These are phyloP conservation scores for Cercopithecus mona DNA, from an alignment of 2,113 vertebrate species.

Conservation along the genomic window DNA sequence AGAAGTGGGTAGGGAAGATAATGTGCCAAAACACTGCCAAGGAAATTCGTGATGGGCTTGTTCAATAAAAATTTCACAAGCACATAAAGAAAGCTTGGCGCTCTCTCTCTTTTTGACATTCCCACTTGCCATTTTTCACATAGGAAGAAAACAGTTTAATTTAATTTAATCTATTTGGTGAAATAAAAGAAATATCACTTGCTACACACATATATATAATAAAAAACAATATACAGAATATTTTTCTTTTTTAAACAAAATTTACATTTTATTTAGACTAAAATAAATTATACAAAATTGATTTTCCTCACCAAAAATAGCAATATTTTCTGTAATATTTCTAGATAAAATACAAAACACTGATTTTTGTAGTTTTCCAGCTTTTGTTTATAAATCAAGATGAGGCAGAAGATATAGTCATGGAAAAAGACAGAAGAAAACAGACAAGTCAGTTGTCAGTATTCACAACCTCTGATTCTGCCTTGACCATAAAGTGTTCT, in stretches of 20 bases:
- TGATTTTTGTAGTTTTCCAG: not conserved
- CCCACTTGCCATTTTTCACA: too few species aligned
- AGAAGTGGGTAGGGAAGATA: not conserved
- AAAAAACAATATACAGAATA: not conserved
- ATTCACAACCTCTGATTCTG: not conserved
- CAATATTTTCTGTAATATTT: not conserved
- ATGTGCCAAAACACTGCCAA: not conserved
- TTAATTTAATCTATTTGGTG: not conserved
- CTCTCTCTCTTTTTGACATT: too few species aligned
- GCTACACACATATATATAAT: not conserved
- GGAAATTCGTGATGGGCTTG: not conserved
- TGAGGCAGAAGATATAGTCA: not conserved
- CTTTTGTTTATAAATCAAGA: not conserved
- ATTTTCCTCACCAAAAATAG: not conserved
- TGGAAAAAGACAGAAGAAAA: not conserved
- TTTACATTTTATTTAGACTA: not conserved
- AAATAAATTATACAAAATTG: not conserved
- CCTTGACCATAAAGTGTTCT: not conserved
- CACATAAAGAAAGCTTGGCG: not conserved
- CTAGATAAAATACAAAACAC: not conserved
- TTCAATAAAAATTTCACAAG: not conserved
- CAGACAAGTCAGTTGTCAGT: not conserved
- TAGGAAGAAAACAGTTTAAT: not conserved
- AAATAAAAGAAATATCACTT: not conserved
- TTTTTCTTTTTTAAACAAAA: not conserved